Conservation (phyloP, 1,140 invertebrate genomes). For the Anoplophora glabripennis region DNA sequence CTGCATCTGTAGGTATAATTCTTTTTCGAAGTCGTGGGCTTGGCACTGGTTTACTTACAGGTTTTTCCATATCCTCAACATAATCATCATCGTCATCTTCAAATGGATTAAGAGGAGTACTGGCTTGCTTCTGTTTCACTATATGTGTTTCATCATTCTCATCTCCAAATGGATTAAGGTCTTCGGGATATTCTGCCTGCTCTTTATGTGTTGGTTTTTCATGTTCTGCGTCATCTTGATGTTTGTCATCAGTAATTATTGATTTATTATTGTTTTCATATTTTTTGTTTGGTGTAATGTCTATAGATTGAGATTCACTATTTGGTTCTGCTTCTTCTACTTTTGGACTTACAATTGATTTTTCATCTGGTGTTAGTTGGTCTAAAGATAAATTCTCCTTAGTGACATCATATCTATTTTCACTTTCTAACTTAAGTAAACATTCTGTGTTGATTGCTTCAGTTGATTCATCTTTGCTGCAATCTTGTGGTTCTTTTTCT, state of each 20-base stretch:
- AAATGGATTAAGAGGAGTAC: constrained; percentile 60
- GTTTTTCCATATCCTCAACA: background rate
- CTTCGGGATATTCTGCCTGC: constrained; percentile 62
- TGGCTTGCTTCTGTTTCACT: constrained; percentile 8
- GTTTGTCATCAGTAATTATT: no score
- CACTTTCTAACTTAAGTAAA: background rate
- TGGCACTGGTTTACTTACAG: constrained; percentile 19
- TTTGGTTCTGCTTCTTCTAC: no score
- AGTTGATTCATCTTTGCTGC: no score
- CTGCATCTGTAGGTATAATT: background rate
- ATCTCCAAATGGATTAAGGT: constrained; percentile 78
- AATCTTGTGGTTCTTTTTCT: background rate
- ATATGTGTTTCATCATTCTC: constrained; percentile 51
- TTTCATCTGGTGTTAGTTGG: no score
- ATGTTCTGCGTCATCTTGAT: no score
- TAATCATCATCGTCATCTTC: constrained; percentile 42
- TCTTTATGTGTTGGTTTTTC: background rate
- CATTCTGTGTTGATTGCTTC: background rate
- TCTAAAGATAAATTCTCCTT: no score
- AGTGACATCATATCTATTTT: no score
- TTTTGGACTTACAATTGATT: no score
- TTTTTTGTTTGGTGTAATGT: no score
- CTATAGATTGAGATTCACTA: no score
- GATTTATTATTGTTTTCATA: no score
- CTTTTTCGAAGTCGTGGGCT: constrained; percentile 12